A percentile compares a stretch with the other conserved stretches of the same genome.
These are phyloP conservation scores for Trematocara macrostoma DNA, from an alignment of 2,113 vertebrate genomes.

Conservation along the genomic window DNA sequence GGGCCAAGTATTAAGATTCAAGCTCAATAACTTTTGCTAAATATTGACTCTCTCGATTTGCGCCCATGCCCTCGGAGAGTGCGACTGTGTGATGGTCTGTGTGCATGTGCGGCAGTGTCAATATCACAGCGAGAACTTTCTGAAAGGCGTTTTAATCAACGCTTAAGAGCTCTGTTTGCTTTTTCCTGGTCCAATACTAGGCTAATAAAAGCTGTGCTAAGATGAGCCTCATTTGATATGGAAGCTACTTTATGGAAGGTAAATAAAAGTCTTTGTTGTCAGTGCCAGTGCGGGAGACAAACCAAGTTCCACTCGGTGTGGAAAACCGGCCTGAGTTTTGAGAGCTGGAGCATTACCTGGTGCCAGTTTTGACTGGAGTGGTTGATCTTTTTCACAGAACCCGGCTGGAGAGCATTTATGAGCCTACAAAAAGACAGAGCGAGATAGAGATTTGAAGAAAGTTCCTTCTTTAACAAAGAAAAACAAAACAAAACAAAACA, in stretches of 20 bases:
- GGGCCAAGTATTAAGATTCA: neutral
- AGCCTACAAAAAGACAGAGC: constrained; percentile 68
- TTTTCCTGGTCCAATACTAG: neutral
- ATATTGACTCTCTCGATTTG: neutral
- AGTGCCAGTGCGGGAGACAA: neutral
- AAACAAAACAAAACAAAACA: neutral
- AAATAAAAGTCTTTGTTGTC: constrained; percentile 2
- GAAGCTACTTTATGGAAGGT: constrained; percentile 19
- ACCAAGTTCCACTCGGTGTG: neutral
- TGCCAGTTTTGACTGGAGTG: constrained; percentile 90
- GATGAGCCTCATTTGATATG: neutral
- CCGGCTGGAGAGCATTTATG: constrained; percentile 88
- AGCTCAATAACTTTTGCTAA: neutral
- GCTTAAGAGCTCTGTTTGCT: neutral
- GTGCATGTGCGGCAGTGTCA: neutral
- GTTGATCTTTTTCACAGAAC: constrained; percentile 86
- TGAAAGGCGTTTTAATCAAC: neutral
- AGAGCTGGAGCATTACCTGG: constrained; percentile 73
- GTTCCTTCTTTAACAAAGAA: neutral
- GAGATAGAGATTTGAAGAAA: neutral
- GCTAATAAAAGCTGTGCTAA: neutral
- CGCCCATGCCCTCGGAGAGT: neutral
- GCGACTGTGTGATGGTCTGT: neutral
- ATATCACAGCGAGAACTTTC: neutral
- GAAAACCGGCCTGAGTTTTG: neutral